Base-by-base conservation (phyloP, 2,113 vertebrate species). In the Corythornis madagascariensis region DNA sequence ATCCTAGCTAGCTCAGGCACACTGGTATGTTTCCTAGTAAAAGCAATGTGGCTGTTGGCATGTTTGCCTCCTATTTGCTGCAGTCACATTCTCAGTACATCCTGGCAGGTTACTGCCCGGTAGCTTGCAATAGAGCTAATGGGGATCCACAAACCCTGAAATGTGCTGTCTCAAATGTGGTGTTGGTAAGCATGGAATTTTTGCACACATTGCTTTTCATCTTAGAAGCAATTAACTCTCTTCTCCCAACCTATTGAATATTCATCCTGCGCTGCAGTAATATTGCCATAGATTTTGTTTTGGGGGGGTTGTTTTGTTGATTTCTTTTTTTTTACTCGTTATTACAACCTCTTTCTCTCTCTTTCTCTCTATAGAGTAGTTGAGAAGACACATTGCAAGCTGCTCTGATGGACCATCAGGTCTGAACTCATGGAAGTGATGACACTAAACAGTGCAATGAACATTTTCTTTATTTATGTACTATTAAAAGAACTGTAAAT, bases 401-500 rank as follows among this genome's bases (percentile, higher is more conserved):
- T 98, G 97, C 98, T 97, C 97, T 97, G 97, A 98, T 96, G 97
- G 97, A 95, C 97, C 97, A 96, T 95, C 97, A 97, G 96, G 97
- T 98, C 97, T 97, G 95, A 98, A 98, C 98, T 98, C 97, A 96
- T 97, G 96, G 97, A 98, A 97, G 96, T 96, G 97, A 98, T 95
- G 97, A 98, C 98, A 97, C 96, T 98, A 97, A 97, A 97, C 92
- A 97, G 98, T 98, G 98, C 97, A 97, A 98, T 98, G 98, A 98
- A 99, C 98, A 98, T 98, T 98, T 98, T 98, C 98, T 97, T 97
- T 97, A 98, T 98, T 98, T 98, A 98, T 98, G 97, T 98, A 98
- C 98, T 98, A 98, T 98, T 98, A 95, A 97, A 98, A 97, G 97
- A 98, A 98, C 98, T 99, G 98, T 99, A 99, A 99, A 99, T 99